Evolutionary conservation across 2,888 invertebrate genomes (phyloP).

Genomic region (Drosophila kanekoi): DNA sequence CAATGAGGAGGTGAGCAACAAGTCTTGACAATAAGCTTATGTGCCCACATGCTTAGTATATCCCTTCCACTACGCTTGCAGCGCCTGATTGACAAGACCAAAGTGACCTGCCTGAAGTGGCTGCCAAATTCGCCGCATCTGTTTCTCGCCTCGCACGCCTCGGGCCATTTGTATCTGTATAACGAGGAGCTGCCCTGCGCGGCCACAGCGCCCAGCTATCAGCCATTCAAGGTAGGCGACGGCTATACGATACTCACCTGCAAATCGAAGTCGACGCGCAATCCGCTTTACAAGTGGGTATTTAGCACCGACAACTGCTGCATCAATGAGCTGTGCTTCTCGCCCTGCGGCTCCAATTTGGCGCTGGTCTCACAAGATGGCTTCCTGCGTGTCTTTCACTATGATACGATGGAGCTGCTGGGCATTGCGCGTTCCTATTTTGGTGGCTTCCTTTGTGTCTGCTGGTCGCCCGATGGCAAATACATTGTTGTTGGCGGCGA

Average conservation of each 20-base stretch:
- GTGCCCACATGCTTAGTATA: not conserved
- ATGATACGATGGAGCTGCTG: constrained; percentile 97
- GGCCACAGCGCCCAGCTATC: constrained; percentile 96
- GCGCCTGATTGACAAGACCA: constrained; percentile 86
- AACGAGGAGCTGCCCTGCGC: constrained; percentile 97
- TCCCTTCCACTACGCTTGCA: constrained; percentile 39
- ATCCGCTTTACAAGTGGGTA: constrained; percentile 97
- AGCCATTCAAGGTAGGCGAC: constrained; percentile 97
- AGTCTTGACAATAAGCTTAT: not conserved
- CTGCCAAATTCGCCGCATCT: constrained; percentile 97
- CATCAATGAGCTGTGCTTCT: constrained; percentile 99
- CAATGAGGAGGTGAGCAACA: constrained; percentile 95
- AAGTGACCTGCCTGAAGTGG: constrained; percentile 98
- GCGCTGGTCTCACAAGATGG: constrained; percentile 98
- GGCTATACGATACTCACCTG: constrained; percentile 97
- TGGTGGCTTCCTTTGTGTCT: constrained; percentile 98
- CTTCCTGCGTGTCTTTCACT: constrained; percentile 97
- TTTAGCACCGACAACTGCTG: constrained; percentile 92
- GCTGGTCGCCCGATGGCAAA: constrained; percentile 98
- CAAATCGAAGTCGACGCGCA: constrained; percentile 97
- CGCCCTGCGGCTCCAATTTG: constrained; percentile 96
- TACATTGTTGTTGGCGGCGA: constrained; percentile 99
- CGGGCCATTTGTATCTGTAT: constrained; percentile 98
- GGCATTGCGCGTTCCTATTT: constrained; percentile 98
- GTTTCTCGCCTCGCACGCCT: constrained; percentile 97